Evolutionary conservation across 2,113 vertebrate genomes (phyloP).

Genomic region (Callopanchax toddi): DNA sequence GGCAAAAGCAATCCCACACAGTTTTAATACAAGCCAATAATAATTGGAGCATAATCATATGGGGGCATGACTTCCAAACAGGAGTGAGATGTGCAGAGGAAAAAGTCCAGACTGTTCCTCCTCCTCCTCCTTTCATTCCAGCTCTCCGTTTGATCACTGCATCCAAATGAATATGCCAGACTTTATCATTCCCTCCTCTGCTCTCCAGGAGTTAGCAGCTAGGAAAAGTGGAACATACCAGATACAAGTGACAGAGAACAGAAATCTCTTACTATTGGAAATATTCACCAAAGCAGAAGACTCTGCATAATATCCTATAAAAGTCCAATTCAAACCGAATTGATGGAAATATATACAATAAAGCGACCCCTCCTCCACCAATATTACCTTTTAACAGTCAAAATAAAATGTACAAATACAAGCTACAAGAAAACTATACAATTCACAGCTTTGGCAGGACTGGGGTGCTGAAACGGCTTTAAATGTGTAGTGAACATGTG

Average conservation of each 20-base stretch:
- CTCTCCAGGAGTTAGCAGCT: conserved; percentile 73
- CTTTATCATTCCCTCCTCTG: conserved; percentile 62
- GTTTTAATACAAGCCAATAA: conserved; percentile 75
- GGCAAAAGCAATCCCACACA: conserved; percentile 82
- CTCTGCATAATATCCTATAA: conserved; percentile 86
- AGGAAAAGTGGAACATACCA: conserved; percentile 78
- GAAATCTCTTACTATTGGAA: conserved; percentile 89
- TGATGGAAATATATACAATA: conserved; percentile 82
- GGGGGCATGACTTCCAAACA: conserved; percentile 47
- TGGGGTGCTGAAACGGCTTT: conserved; percentile 66
- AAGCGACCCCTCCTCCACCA: conserved; percentile 57
- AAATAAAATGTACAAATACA: conserved; percentile 76
- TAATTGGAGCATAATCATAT: conserved; percentile 56
- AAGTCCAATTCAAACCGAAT: conserved; percentile 89
- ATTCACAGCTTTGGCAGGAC: conserved; percentile 84
- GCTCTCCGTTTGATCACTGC: conserved; percentile 61
- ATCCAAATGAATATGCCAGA: conserved; percentile 52
- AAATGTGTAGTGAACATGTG: conserved; percentile 45
- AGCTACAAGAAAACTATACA: conserved; percentile 81
- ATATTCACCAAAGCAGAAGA: conserved; percentile 85
- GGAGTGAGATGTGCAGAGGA: conserved; percentile 34
- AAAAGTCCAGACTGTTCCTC: neutral
- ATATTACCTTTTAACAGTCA: conserved; percentile 40
- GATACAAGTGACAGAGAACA: conserved; percentile 86
- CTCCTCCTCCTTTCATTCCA: conserved; percentile 27